Conservation (phyloP, 2,797 vertebrate species). For the Mycteria americana region DNA sequence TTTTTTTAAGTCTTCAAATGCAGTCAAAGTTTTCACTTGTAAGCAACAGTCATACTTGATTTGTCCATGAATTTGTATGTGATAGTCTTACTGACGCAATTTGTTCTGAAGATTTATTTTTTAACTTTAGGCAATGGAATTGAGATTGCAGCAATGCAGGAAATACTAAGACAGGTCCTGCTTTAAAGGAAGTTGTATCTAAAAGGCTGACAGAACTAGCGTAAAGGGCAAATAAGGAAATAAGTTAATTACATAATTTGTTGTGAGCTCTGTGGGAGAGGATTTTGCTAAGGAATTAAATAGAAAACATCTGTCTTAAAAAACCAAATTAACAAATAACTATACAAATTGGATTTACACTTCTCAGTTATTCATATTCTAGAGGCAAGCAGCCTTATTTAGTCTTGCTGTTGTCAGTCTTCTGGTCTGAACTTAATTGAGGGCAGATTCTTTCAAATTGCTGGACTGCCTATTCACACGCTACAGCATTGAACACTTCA, state of each 20-base stretch:
- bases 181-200: neutral
- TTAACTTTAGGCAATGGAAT: neutral
- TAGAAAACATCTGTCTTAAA: neutral
- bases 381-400: neutral
- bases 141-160: neutral
- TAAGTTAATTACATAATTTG: neutral
- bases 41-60: neutral
- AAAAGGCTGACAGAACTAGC: neutral
- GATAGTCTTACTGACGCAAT: neutral
- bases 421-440: neutral
- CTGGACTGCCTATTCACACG: neutral
- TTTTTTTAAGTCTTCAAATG: neutral
- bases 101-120: neutral
- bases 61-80: neutral
- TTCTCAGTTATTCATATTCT: neutral
- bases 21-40: neutral
- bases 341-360: neutral
- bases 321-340: neutral
- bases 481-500: neutral
- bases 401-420: neutral
- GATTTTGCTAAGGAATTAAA: neutral
- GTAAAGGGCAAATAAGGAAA: neutral
- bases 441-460: neutral
- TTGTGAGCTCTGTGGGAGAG: neutral
- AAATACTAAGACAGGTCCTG: neutral